Conservation (phyloP, 2,113 vertebrate genomes). For the Ondatra zibethicus region DNA sequence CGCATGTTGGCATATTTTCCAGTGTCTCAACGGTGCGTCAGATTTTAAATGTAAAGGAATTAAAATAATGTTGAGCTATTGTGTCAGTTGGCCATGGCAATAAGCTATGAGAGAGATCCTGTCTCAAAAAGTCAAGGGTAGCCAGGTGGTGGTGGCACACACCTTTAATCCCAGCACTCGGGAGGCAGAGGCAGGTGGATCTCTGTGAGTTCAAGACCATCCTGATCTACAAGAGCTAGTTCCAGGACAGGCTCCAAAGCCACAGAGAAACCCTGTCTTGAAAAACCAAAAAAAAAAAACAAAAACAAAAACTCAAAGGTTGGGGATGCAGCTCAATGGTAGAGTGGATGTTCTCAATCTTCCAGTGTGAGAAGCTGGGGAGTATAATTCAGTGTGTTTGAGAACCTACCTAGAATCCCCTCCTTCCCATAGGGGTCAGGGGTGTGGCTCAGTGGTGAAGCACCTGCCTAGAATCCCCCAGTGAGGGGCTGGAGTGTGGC, state of each 20-base stretch:
- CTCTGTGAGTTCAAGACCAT: too few relatives aligned
- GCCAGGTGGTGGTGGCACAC: too few relatives aligned
- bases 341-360: background rate
- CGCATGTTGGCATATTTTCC: background rate
- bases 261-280: background rate
- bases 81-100: background rate
- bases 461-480: background rate
- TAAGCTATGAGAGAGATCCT: background rate
- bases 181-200: too few relatives aligned
- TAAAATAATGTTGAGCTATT: background rate
- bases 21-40: background rate
- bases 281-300: too few relatives aligned
- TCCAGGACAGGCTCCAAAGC: too few relatives aligned
- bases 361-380: background rate
- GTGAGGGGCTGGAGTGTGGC: too few relatives aligned
- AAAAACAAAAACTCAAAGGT: background rate
- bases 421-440: too few relatives aligned
- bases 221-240: too few relatives aligned
- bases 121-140: background rate
- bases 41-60: slow-evolving; percentile 4
- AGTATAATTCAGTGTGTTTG: too few relatives aligned
- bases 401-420: too few relatives aligned
- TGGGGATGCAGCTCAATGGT: background rate
- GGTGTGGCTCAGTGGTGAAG: background rate
- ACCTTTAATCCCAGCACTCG: too few relatives aligned